Evolutionary conservation across 2,888 invertebrate species (phyloP), one percentile per base, ranked within the genome.

Genomic region (Acrobasis repandana): DNA sequence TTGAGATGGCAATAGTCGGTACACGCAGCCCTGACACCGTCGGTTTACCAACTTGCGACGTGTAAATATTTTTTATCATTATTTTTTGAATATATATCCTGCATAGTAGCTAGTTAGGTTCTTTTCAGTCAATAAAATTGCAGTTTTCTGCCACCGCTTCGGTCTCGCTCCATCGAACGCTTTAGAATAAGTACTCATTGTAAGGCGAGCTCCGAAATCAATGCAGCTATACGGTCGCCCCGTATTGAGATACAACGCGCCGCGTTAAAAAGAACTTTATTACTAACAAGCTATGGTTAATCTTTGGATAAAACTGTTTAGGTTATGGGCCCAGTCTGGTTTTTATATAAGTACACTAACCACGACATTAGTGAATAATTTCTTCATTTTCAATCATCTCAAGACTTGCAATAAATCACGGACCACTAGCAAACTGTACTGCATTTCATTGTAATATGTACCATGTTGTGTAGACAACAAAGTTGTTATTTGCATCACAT

Each of bases 11-110:
- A 20, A 20, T 38, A 54, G 54, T 54, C 54, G 54, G 38, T 54
- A 20, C 43, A 54, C 54, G 54, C 52, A 43, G 52, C 52, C 16
- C 52, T 16, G 54, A 54, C 54, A 54, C 54, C 54, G 54, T 54
- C 54, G 36, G 38, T 36, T 52, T 52, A 52, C 34, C 10, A 36
- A 49, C 48, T 48, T 34, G 50, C 36, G 49, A 49, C 58, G 58
- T 58, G 58, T 58, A 58, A 34, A 58, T 58, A 58, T 49, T 48
- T 58, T 58, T 58, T 58, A 48, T 47, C 33, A 47, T 47, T 47
- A 47, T 57, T 57, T 57, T 57, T 57, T 57, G 47, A 57, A 57
- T 57, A 57, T 48, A 47, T 57, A 57, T 57, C 57, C 57, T 48
- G 48, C 28, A 47, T 57, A 57, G 56, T 57, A 57, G 56, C 46